A percentile compares a stretch with the other conserved stretches of the same genome.
These are phyloP conservation scores for Andricus grossulariae DNA, from an alignment of 1,140 invertebrate genomes.

Conservation along the genomic window DNA sequence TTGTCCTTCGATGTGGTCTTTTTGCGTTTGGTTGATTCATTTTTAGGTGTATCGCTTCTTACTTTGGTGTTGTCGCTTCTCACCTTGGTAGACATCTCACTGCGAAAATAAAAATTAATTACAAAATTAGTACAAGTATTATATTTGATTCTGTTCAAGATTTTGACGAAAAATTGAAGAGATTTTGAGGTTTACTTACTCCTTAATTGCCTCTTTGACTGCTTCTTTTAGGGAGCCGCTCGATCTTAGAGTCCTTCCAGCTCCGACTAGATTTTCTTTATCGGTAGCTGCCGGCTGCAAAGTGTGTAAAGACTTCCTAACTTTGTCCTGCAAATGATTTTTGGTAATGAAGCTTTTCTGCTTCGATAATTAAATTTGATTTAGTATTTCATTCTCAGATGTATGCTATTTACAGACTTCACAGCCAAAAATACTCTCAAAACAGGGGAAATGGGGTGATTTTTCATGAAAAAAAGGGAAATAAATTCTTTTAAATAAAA, in stretches of 20 bases:
- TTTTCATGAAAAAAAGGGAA: too few relatives aligned
- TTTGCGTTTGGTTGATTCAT: slow-evolving; percentile 54
- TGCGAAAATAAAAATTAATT: slow-evolving; percentile 41
- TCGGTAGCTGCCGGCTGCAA: slow-evolving; percentile 79
- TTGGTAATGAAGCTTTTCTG: neutral
- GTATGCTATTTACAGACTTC: too few relatives aligned
- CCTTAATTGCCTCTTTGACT: slow-evolving; percentile 62
- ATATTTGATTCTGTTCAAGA: neutral
- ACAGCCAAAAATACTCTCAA: too few relatives aligned
- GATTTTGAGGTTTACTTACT: neutral
- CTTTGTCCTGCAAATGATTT: slow-evolving; percentile 61
- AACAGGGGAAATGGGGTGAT: too few relatives aligned
- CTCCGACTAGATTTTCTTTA: slow-evolving; percentile 81
- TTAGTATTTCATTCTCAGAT: too few relatives aligned
- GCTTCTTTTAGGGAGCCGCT: slow-evolving; percentile 49
- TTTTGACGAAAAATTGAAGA: neutral
- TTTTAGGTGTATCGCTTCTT: slow-evolving; percentile 36
- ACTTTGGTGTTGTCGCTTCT: slow-evolving; percentile 47
- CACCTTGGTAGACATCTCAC: slow-evolving; percentile 54
- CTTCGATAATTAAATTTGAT: neutral
- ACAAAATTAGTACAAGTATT: neutral
- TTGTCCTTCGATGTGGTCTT: slow-evolving; percentile 73
- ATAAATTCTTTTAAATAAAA: too few relatives aligned
- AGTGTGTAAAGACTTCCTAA: slow-evolving; percentile 79
- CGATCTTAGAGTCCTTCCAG: slow-evolving; percentile 64